Evolutionary conservation across 2,797 vertebrate genomes (phyloP).

Genomic region (Dromococcyx pavoninus): DNA sequence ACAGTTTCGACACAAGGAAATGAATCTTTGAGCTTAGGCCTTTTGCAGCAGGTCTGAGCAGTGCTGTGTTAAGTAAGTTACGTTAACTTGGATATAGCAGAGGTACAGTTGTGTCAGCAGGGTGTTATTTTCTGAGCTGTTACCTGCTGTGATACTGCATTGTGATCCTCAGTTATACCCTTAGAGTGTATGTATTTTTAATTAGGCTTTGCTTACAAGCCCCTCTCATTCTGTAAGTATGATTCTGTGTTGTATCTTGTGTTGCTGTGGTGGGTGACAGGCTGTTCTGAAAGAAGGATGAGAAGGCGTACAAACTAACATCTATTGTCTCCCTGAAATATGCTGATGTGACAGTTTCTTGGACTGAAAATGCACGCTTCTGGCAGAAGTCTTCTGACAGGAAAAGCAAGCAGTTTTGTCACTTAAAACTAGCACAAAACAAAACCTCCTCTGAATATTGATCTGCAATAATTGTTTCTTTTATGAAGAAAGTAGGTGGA

Average conservation of each 20-base stretch:
- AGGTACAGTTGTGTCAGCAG: not conserved
- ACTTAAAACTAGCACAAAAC: not conserved
- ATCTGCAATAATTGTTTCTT: not conserved
- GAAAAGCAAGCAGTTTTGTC: constrained; percentile 1
- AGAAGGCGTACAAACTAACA: not conserved
- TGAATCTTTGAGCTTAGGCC: not conserved
- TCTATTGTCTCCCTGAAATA: not conserved
- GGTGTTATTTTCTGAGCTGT: not conserved
- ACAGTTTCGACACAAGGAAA: not conserved
- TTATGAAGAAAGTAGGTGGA: not conserved
- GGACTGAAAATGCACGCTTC: not conserved
- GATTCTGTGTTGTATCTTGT: not conserved
- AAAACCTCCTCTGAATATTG: not conserved
- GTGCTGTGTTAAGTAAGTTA: not conserved
- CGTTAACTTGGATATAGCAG: not conserved
- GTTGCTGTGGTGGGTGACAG: not conserved
- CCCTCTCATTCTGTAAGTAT: not conserved
- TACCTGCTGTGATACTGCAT: not conserved
- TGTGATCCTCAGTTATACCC: not conserved
- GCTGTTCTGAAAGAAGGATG: not conserved
- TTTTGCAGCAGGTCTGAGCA: not conserved
- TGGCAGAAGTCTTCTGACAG: not conserved
- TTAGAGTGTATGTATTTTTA: not conserved
- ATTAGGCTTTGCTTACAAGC: not conserved
- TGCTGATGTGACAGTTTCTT: constrained; percentile 24